Percentiles rank a stretch among this genome's conserved stretches.
phyloP scores from a whole-genome alignment of 2,113 vertebrate genomes.

The Scopus umbretta region DNA sequence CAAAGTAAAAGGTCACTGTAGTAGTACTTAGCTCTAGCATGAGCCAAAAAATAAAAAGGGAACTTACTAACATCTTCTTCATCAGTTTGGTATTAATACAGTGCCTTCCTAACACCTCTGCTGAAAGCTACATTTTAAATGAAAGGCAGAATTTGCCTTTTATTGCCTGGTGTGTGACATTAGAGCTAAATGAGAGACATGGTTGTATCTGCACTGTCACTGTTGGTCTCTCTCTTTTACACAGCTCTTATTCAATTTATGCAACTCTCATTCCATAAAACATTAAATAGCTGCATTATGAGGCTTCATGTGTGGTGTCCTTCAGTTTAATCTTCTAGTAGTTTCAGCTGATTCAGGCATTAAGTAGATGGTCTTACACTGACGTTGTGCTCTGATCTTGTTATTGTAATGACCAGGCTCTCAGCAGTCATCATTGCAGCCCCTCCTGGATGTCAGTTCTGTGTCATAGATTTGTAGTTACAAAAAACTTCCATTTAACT shows the following conservation, averaged over 20 bases:
- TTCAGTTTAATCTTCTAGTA: constrained; percentile 21
- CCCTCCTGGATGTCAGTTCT: not conserved
- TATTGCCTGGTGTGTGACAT: not conserved
- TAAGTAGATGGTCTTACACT: not conserved
- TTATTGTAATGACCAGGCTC: not conserved
- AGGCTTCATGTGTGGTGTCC: not conserved
- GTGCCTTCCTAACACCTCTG: not conserved
- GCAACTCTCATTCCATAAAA: not conserved
- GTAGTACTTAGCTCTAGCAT: not conserved
- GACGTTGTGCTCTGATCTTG: not conserved
- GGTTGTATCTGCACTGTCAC: not conserved
- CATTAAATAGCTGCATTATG: not conserved
- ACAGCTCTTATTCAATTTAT: not conserved
- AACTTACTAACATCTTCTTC: not conserved
- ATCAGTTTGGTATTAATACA: not conserved
- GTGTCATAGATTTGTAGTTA: not conserved
- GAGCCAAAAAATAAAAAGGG: not conserved
- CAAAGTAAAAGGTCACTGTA: constrained; percentile 6
- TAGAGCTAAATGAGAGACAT: not conserved
- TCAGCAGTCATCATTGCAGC: not conserved
- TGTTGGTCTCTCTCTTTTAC: not conserved
- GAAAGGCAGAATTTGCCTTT: not conserved
- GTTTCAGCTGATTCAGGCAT: not conserved
- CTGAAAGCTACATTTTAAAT: constrained; percentile 6
- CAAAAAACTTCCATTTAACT: not conserved